Evolutionary conservation across 2,797 vertebrate species (phyloP), one percentile per base, ranked within the genome.

Genomic region (Coendou prehensilis): DNA sequence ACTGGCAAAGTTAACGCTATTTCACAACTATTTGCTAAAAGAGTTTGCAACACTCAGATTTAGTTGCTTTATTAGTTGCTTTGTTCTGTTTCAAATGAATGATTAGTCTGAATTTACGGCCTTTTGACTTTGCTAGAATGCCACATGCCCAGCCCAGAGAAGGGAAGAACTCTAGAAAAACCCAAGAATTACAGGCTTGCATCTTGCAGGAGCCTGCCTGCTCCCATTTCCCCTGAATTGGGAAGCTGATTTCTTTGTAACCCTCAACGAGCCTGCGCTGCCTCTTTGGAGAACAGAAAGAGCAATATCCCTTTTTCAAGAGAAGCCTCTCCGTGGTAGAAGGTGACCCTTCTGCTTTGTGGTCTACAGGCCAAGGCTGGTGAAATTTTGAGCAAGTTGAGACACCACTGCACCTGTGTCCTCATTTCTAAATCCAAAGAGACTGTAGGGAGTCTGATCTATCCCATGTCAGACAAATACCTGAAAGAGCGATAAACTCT

Each of bases 221-320:
- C 88, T 96, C 75, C 73, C 14, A 8, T 87, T 93, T 94, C 92
- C 61, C 50, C 91, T 47, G 37, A 96, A 97, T 85, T 15, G 23
- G 96, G 91, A 98, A 97, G 95, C 93, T 94, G 80, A 91, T 93
- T 96, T 97, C 94, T 97, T 80, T 73, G 86, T 97, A 97, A 95
- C 89, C 84, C 87, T 91, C 94, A 91, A 85, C 2, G 22, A 78
- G 89, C 54, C 75, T 3, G 57, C 50, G 47, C 14, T 76, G 85
- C 50, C 89, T 96, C 85, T 97, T 97, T 97, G 94, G 95, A 97
- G 97, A 98, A 97, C 95, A 98, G 96, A 98, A 97, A 97, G 76
- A 93, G 37, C 84, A 80, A 78, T 81, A 96, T 96, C 87, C 83
- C 71, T 89, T 97, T 97, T 98, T 82, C 64, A 89, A 86, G 79